Evolutionary conservation across 2,113 vertebrate genomes (phyloP).

Genomic region (Loxodonta africana): DNA sequence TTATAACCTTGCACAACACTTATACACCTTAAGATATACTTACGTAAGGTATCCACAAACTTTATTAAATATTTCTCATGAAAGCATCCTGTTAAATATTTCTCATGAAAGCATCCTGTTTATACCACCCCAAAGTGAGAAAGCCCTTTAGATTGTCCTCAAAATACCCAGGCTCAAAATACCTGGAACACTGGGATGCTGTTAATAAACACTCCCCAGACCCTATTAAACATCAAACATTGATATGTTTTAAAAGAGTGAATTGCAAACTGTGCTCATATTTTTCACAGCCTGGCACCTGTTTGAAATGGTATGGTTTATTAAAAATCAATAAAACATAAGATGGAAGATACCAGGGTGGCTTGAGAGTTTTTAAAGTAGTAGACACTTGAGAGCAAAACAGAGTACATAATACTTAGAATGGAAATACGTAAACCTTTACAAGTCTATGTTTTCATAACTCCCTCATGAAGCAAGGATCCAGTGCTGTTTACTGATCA

Average conservation of each 20-base stretch:
- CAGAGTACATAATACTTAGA: neutral
- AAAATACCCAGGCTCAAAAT: neutral
- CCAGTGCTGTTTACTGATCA: neutral
- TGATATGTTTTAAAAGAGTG: slow-evolving; percentile 63
- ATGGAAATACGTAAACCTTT: slow-evolving; percentile 20
- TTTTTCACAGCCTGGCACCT: slow-evolving; percentile 66
- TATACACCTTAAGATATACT: neutral
- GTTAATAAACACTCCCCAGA: slow-evolving; percentile 55
- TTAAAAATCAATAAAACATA: slow-evolving; percentile 76
- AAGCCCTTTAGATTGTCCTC: neutral
- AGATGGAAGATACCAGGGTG: slow-evolving; percentile 59
- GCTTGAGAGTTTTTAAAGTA: slow-evolving; percentile 49
- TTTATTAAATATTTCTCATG: neutral
- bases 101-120: neutral
- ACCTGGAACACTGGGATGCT: slow-evolving; percentile 28
- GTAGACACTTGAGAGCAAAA: slow-evolving; percentile 23
- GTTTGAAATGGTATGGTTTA: slow-evolving; percentile 59
- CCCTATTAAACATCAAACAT: slow-evolving; percentile 39
- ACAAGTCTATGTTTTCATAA: slow-evolving; percentile 28
- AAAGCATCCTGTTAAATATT: neutral
- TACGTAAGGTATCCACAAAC: neutral
- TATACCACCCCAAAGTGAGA: neutral
- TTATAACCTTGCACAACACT: neutral
- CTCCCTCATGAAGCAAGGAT: neutral
- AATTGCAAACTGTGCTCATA: slow-evolving; percentile 65